These are phyloP conservation scores for Orientallactaga sibirica DNA, from an alignment of 2,797 vertebrate genomes.

Conservation along the genomic window DNA sequence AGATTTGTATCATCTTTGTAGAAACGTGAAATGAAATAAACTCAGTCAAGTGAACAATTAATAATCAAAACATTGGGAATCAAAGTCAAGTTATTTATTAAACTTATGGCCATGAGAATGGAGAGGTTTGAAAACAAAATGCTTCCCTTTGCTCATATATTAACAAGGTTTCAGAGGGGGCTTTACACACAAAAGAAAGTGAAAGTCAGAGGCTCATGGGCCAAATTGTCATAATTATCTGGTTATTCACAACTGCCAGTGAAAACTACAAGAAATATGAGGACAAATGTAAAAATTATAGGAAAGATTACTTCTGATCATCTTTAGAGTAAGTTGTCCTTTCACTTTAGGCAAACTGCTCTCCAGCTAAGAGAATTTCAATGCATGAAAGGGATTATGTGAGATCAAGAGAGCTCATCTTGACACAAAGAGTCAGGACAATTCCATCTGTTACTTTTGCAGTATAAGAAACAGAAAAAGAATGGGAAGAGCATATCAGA, in stretches of 20 bases:
- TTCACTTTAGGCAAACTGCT: background rate
- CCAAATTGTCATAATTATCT: background rate
- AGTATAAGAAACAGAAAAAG: background rate
- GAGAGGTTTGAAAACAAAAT: background rate
- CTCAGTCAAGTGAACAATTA: background rate
- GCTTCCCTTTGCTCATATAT: background rate
- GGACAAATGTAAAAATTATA: background rate
- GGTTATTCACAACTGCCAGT: background rate
- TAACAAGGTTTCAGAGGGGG: background rate
- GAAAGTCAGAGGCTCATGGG: background rate
- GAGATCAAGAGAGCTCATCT: background rate
- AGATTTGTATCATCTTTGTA: background rate
- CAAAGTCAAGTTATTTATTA: background rate
- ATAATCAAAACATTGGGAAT: constrained; percentile 12
- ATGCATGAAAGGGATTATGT: background rate
- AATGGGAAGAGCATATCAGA: rapidly evolving
- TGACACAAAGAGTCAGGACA: background rate
- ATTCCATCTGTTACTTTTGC: background rate
- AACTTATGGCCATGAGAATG: background rate
- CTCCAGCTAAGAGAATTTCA: background rate
- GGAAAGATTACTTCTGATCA: background rate
- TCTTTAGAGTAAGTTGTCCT: background rate
- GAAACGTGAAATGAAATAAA: background rate
- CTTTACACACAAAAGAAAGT: background rate
- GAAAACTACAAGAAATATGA: background rate